These are phyloP conservation scores for Amiota mariae DNA, from an alignment of 2,888 invertebrate species.

Conservation along the genomic window DNA sequence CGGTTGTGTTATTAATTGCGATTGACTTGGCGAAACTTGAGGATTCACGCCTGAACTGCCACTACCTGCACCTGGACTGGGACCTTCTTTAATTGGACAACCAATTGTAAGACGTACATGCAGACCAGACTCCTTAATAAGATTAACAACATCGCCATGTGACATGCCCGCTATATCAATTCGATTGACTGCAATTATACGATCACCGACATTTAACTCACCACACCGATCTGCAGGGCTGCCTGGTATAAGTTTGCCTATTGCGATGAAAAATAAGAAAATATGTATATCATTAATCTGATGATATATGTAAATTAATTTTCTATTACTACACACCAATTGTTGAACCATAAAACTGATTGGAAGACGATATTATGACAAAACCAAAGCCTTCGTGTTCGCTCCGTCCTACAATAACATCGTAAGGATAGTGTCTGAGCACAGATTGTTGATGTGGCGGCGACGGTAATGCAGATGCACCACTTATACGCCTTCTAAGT, in stretches of 20 bases:
- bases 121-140: constrained; percentile 96
- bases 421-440: constrained; percentile 80
- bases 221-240: constrained; percentile 97
- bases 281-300: not conserved
- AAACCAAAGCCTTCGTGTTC: constrained; percentile 99
- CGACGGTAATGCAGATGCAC: constrained; percentile 23
- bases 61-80: constrained; percentile 55
- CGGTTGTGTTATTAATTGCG: constrained; percentile 45
- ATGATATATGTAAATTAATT: not conserved
- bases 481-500: constrained; percentile 77
- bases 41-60: constrained; percentile 43
- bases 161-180: constrained; percentile 92
- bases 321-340: constrained; percentile 78
- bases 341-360: constrained; percentile 84
- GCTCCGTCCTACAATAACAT: constrained; percentile 90
- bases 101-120: constrained; percentile 88
- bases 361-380: constrained; percentile 96
- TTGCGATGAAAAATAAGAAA: not conserved
- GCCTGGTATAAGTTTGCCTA: constrained; percentile 94
- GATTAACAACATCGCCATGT: constrained; percentile 96
- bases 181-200: constrained; percentile 95
- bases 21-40: constrained; percentile 56
- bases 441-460: constrained; percentile 30
- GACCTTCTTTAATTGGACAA: constrained; percentile 68
- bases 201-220: constrained; percentile 92